phyloP scores from a whole-genome alignment of 2,888 invertebrate genomes.

The Hirtodrosophila confusa region DNA sequence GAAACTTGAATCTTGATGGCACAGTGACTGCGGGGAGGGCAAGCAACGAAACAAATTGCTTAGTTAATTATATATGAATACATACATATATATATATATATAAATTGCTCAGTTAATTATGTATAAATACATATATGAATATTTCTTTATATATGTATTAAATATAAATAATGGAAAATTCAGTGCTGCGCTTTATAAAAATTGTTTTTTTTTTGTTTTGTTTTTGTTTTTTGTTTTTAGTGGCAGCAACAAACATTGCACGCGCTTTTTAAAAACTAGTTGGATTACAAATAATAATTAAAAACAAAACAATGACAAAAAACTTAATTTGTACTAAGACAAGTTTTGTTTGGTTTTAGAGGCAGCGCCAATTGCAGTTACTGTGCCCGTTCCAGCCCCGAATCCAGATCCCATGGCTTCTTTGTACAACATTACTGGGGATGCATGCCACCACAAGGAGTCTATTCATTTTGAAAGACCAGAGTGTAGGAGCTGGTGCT shows the following conservation, averaged over 20 bases:
- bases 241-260: conserved; percentile 41
- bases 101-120: conserved; percentile 7
- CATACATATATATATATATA: background rate
- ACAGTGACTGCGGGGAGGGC: conserved; percentile 14
- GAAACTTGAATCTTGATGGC: conserved; percentile 22
- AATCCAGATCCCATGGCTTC: conserved; percentile 15
- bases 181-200: conserved; percentile 22
- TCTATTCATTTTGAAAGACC: conserved; percentile 79
- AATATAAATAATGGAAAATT: conserved; percentile 19
- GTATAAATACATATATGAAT: background rate
- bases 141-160: background rate
- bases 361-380: background rate
- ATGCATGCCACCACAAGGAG: conserved; percentile 10
- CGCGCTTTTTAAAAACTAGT: conserved; percentile 12
- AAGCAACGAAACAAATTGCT: conserved; percentile 26
- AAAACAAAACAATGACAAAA: conserved; percentile 6
- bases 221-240: background rate
- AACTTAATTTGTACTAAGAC: conserved; percentile 40
- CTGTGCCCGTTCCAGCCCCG: background rate
- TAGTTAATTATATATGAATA: background rate
- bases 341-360: conserved; percentile 7
- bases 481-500: conserved; percentile 77
- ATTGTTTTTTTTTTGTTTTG: background rate
- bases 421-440: conserved; percentile 54
- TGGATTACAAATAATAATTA: background rate